Evolutionary conservation across 1,140 invertebrate genomes (phyloP).

Genomic region (Scaptodrosophila lebanonensis): DNA sequence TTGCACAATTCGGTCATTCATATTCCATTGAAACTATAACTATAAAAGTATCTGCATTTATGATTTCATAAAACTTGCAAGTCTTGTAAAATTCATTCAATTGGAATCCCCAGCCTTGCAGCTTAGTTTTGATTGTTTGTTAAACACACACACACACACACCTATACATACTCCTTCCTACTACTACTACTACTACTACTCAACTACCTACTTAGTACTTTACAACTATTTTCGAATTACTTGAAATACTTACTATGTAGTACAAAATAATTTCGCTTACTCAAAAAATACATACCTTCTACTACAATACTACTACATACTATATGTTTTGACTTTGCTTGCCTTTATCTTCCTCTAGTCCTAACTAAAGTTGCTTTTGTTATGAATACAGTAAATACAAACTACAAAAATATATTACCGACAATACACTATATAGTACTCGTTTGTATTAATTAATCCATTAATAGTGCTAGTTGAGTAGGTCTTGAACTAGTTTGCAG

Average conservation of each 20-base stretch:
- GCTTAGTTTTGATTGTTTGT: too few relatives aligned
- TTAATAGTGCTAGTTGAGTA: slow-evolving; percentile 29
- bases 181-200: too few relatives aligned
- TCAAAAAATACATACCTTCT: slow-evolving; percentile 25
- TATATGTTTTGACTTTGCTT: slow-evolving; percentile 29
- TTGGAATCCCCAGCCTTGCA: slow-evolving; percentile 22
- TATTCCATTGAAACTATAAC: neutral
- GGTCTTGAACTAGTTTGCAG: slow-evolving; percentile 11
- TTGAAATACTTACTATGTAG: too few relatives aligned
- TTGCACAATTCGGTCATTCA: slow-evolving; percentile 35
- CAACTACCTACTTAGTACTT: too few relatives aligned
- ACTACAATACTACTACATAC: slow-evolving; percentile 32
- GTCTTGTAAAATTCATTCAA: slow-evolving; percentile 17
- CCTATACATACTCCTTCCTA: too few relatives aligned
- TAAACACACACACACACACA: too few relatives aligned
- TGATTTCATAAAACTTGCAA: neutral
- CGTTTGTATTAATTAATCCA: too few relatives aligned
- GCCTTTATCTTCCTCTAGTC: slow-evolving; percentile 10
- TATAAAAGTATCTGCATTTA: slow-evolving; percentile 3
- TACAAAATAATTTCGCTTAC: too few relatives aligned
- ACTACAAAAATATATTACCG: too few relatives aligned
- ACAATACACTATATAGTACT: too few relatives aligned
- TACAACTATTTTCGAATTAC: too few relatives aligned
- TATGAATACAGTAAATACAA: slow-evolving; percentile 9
- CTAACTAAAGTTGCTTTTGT: slow-evolving; percentile 16